Evolutionary conservation across 2,797 vertebrate species (phyloP).

Genomic region (Sebastes miniatus): DNA sequence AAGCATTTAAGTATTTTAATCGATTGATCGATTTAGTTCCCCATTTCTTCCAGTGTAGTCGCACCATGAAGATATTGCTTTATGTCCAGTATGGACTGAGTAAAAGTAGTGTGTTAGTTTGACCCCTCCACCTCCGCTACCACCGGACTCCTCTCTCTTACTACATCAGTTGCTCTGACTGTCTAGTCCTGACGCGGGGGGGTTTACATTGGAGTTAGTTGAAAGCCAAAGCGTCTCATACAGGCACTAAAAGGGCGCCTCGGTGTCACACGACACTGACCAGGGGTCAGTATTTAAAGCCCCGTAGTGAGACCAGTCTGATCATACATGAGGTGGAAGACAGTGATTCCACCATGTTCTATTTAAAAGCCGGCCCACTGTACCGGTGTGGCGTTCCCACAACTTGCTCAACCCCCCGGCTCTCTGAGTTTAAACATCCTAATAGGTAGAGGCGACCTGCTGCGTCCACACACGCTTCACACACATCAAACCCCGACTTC

Average conservation of each 20-base stretch:
- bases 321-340: background rate
- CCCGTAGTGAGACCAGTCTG: background rate
- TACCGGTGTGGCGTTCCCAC: background rate
- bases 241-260: too few species aligned
- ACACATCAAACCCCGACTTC: conserved; percentile 24
- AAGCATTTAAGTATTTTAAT: too few species aligned
- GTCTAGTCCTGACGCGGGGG: background rate
- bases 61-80: background rate
- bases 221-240: too few species aligned
- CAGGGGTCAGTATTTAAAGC: background rate
- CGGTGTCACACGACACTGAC: background rate
- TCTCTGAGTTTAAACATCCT: conserved; percentile 25
- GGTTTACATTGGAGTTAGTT: background rate
- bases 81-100: background rate
- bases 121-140: background rate
- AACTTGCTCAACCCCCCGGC: conserved; percentile 6
- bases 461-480: conserved; percentile 4
- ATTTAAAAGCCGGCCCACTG: background rate
- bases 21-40: too few species aligned
- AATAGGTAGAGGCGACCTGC: conserved; percentile 26
- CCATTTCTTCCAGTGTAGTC: background rate
- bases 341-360: background rate
- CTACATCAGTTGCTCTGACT: background rate
- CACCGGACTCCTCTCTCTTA: background rate
- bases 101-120: background rate